Conservation (phyloP, 2,113 vertebrate genomes). For the Genyomyrus donnyi region DNA sequence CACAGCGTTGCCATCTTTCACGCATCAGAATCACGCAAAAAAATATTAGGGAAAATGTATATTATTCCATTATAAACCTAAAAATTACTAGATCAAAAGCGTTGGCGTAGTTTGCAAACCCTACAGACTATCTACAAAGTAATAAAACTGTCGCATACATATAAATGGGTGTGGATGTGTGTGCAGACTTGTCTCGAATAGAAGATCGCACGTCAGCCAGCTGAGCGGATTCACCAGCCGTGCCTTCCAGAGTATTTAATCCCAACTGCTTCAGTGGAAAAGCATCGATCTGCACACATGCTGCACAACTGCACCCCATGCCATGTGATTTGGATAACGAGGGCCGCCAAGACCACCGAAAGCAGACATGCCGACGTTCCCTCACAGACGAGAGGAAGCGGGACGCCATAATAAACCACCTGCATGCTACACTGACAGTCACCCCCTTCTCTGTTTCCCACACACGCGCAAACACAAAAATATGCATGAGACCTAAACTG, state of each 20-base stretch:
- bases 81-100: no score
- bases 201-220: background rate
- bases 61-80: no score
- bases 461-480: background rate
- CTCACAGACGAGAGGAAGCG: background rate
- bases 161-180: background rate
- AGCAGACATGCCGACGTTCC: background rate
- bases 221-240: background rate
- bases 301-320: background rate
- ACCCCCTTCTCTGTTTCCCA: background rate
- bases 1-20: background rate
- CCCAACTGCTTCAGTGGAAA: background rate
- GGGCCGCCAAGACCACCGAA: background rate
- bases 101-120: background rate
- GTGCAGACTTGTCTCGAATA: background rate
- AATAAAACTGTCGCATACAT: background rate
- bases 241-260: background rate
- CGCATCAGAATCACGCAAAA: background rate
- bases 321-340: background rate
- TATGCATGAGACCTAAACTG: background rate
- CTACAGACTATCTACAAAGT: background rate
- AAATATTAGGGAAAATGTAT: background rate
- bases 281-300: background rate
- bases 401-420: background rate
- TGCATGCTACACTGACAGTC: background rate